phyloP scores from a whole-genome alignment of 2,113 vertebrate species.

The Toxotes chatareus region DNA sequence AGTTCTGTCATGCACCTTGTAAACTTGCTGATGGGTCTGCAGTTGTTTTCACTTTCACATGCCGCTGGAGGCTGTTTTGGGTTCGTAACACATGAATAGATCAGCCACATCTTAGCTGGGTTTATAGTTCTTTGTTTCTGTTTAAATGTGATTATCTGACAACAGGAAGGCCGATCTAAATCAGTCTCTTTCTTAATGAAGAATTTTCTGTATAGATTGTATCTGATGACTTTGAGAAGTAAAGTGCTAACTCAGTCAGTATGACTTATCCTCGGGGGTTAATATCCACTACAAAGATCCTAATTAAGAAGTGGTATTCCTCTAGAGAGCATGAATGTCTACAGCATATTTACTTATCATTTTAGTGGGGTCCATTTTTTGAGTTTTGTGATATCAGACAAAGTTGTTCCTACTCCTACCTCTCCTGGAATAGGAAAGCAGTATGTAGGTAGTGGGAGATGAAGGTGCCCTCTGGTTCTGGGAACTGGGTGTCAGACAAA shows the following conservation, averaged over 20 bases:
- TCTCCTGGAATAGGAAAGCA: background rate
- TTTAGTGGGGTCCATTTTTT: background rate
- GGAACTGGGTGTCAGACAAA: background rate
- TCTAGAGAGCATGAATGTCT: background rate
- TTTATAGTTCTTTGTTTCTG: background rate
- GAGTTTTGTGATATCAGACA: background rate
- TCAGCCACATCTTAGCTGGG: background rate
- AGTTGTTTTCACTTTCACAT: background rate
- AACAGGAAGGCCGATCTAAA: background rate
- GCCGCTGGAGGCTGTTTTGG: background rate
- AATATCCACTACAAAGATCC: background rate
- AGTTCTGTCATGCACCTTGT: background rate
- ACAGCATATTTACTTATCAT: background rate
- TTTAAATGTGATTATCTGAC: background rate
- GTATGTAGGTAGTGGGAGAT: background rate
- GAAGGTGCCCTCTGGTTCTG: background rate
- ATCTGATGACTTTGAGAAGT: background rate
- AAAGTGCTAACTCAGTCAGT: background rate
- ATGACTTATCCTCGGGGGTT: background rate
- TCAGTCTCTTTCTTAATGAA: background rate
- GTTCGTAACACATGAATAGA: background rate
- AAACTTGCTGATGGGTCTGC: background rate
- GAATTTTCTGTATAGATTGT: background rate
- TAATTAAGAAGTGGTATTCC: too few relatives aligned
- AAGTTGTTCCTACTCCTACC: background rate